Base-by-base conservation (phyloP, 2,113 vertebrate genomes). In the Tupaia chinensis region DNA sequence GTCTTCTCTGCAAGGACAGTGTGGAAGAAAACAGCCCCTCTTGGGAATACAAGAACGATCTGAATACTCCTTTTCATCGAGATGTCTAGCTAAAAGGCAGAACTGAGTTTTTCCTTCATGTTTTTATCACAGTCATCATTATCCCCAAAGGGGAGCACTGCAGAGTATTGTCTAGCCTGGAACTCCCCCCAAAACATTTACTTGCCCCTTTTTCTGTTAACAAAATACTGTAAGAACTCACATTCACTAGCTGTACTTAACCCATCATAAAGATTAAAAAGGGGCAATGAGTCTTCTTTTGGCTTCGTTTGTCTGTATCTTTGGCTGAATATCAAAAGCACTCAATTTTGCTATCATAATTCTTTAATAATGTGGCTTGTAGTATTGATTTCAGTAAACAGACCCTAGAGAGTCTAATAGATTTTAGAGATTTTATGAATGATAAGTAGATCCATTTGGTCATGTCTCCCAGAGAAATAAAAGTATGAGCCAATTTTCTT, bases 301-400 rank as follows among this genome's bases (percentile, higher is more conserved):
- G 92, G 93, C 92, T 95, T 83, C 4, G 2, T 61, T 95, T 90
- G 17, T 63, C 34, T 63, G 8, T 17, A 23, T 80, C 69, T 84
- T 97, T 95, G 94, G 90, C 96, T 84, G n/a, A 56, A 22, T 81
- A 60, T 68, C 93, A 97, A 94, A 94, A 97, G 53, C 86, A 84
- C 70, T 97, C 94, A 92, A 92, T 93, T 89, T 70, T 83, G 53
- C 76, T 70, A 61, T 96, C 83, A 87, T 97, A 91, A 93, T 81
- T 93, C 84, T 97, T 93, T 96, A 93, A 92, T 97, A 97, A 95
- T 94, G 72, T 97, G 93, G 87, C 72, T 87, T 95, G 70, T 96
- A 70, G 23, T 95, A 97, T 96, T 95, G 97, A 97, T 97, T 95
- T 97, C 74, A 74, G 84, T 96, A 95, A 97, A 95, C 61, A 66